Percentiles rank a stretch among this genome's conserved stretches.
These are phyloP conservation scores for Rhizomys pruinosus DNA, from an alignment of 2,113 vertebrate species.

Conservation along the genomic window DNA sequence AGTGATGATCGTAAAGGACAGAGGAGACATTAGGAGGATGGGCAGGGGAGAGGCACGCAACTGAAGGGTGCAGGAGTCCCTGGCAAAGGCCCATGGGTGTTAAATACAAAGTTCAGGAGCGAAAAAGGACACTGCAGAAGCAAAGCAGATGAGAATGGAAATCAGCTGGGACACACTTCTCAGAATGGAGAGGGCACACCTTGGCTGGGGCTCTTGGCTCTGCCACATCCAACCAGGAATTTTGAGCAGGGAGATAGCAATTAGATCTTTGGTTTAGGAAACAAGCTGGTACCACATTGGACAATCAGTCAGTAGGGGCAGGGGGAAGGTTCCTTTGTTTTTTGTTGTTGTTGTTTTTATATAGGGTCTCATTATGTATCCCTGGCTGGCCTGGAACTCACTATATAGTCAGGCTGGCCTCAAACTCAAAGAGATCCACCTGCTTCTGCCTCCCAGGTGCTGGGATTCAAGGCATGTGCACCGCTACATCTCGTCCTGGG, in stretches of 20 bases:
- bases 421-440: no score
- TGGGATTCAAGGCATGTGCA: no score
- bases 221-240: background rate
- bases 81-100: background rate
- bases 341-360: no score
- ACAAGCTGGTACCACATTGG: background rate
- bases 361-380: no score
- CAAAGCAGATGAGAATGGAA: background rate
- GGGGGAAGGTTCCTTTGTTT: no score
- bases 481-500: no score
- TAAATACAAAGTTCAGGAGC: background rate
- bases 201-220: background rate
- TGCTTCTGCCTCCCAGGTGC: no score
- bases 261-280: conserved; percentile 3
- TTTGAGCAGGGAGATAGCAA: conserved; percentile 18
- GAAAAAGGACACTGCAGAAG: background rate
- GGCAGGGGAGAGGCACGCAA: background rate
- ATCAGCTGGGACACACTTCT: background rate
- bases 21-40: background rate
- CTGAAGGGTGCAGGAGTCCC: background rate
- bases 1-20: background rate
- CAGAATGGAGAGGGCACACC: background rate
- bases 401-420: no score
- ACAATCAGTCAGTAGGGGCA: background rate
- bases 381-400: no score